A percentile compares a stretch with the other conserved stretches of the same genome.
Conservation (phyloP, 2,797 vertebrate species). For the Salmo trutta region DNA sequence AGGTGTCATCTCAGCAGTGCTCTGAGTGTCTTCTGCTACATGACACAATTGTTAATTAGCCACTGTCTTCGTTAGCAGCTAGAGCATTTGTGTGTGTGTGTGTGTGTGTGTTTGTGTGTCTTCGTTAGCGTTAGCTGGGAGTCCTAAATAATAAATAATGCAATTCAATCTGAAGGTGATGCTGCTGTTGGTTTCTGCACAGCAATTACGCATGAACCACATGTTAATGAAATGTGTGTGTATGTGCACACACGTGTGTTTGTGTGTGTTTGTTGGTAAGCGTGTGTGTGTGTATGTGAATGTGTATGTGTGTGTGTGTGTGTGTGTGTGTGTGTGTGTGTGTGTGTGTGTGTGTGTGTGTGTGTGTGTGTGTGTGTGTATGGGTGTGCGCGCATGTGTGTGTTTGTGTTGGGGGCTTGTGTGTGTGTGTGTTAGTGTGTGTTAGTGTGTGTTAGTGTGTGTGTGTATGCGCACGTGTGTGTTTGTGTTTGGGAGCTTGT, state of each 20-base stretch:
- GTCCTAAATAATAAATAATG: slow-evolving; percentile 48
- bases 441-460: too few relatives aligned
- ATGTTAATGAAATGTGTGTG: slow-evolving; percentile 73
- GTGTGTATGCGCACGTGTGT: too few relatives aligned
- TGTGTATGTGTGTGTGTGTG: too few relatives aligned
- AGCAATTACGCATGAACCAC: slow-evolving; percentile 69
- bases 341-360: too few relatives aligned
- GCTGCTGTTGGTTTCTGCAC: slow-evolving; percentile 52
- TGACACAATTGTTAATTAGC: slow-evolving; percentile 71
- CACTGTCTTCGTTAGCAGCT: slow-evolving; percentile 47
- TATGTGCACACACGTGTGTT: not conserved
- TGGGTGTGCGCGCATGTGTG: too few relatives aligned
- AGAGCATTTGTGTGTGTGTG: not conserved
- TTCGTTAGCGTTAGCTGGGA: not conserved
- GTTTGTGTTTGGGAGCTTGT: too few relatives aligned
- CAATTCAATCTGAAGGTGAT: slow-evolving; percentile 65
- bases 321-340: too few relatives aligned
- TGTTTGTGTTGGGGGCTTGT: too few relatives aligned
- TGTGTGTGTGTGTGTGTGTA: too few relatives aligned
- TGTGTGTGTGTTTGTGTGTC: not conserved
- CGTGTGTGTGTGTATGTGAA: slow-evolving; percentile 16
- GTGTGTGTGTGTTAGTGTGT: too few relatives aligned
- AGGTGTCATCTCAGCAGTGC: slow-evolving; percentile 66
- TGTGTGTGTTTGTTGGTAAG: slow-evolving; percentile 38
- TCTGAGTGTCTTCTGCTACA: slow-evolving; percentile 57